Percentiles rank a stretch among this genome's conserved stretches.
Conservation (phyloP, 2,888 invertebrate genomes). For the Lysandra coridon region DNA sequence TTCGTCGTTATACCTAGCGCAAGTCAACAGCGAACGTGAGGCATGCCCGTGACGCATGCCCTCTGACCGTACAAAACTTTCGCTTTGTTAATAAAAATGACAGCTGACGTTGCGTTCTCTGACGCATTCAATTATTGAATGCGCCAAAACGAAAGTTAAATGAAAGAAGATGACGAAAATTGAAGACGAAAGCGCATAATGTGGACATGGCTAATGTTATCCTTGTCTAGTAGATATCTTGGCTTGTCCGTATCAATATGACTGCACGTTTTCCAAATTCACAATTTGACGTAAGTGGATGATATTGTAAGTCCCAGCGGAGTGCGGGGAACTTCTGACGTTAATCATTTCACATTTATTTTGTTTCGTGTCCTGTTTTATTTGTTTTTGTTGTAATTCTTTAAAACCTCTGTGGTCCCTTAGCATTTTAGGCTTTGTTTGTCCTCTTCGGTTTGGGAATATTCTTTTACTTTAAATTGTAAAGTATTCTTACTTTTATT, state of each 20-base stretch:
- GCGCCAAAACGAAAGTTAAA: too few species aligned
- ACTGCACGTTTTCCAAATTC: background rate
- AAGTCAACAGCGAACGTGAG: too few species aligned
- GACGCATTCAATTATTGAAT: too few species aligned
- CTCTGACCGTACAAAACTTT: too few species aligned
- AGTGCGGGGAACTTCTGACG: background rate
- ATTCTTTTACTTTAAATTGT: slow-evolving; percentile 32
- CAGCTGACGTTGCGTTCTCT: too few species aligned
- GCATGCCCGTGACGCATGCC: too few species aligned
- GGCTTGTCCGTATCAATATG: background rate
- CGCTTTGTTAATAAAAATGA: too few species aligned
- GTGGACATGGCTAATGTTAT: background rate
- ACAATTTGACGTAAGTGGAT: background rate
- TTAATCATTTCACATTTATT: slow-evolving; percentile 20
- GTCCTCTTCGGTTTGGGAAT: slow-evolving; percentile 29
- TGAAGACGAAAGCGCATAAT: too few species aligned
- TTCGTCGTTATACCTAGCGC: too few species aligned
- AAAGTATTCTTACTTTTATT: background rate
- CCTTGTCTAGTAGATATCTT: background rate
- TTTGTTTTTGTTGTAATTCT: slow-evolving; percentile 14
- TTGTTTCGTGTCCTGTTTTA: slow-evolving; percentile 8
- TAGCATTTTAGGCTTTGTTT: slow-evolving; percentile 19
- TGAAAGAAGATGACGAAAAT: too few species aligned
- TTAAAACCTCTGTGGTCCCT: slow-evolving; percentile 6
- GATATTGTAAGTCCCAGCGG: background rate